Evolutionary conservation across 2,113 vertebrate genomes (phyloP), one percentile per base, ranked within the genome.

Genomic region (Cebidichthys violaceus): DNA sequence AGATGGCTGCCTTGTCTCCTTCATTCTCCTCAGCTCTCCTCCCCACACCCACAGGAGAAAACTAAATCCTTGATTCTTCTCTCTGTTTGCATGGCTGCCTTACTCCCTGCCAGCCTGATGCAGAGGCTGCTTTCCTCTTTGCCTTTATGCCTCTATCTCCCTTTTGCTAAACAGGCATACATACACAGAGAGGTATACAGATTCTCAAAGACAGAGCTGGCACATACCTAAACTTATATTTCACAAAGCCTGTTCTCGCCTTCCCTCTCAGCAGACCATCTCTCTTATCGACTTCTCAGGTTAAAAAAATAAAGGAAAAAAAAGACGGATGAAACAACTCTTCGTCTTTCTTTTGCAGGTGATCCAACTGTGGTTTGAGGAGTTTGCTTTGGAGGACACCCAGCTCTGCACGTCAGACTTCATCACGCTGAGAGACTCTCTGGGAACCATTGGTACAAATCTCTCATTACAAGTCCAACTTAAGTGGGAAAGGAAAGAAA

Each of bases 341-440:
- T 81, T 33, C n/a, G 0, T 86, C 62, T 80, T 77, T 85, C 37
- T 82, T 65, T 88, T 89, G 78, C 81, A 96, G 95, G 94, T 95
- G 77, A 93, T 96, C 86, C 92, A 93, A 82, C 76, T 96, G 85
- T 94, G 93, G 95, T 96, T 96, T 72, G 91, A 94, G 75, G 92
- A 95, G 31, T 95, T 96, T 84, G 91, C 93, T 57, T 22, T 96
- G 69, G 95, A 96, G 82, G 88, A 91, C 11, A 92, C 85, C 1
- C 33, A 78, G 54, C 86, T 85, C 29, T 96, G 95, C 61, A 90
- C 83, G 0, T 82, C 79, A 27, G 96, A 96, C 81, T 90, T 87
- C 31, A 9, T 96, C 88, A 94, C 94, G 14, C 81, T 96, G 9
- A 81, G 54, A 80, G 95, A 96, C 70, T 78, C 92, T 31, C 29